Conservation (phyloP, 2,888 invertebrate species). For the Scaeva pyrastri region DNA sequence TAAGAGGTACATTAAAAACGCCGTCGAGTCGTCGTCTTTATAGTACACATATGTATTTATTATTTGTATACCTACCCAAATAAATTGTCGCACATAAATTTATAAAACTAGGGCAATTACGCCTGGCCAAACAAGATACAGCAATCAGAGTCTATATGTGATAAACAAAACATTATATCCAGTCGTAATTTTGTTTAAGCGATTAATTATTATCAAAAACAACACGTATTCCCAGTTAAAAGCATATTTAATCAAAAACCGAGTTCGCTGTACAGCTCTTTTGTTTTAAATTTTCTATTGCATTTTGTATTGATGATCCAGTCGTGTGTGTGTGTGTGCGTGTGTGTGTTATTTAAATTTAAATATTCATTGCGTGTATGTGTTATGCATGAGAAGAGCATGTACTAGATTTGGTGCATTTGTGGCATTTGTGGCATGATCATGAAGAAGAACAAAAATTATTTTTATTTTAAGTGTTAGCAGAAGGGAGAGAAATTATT, state of each 20-base stretch:
- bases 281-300: constrained; percentile 5
- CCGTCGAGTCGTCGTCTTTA: no score
- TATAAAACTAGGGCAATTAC: constrained; percentile 33
- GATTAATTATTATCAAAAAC: constrained; percentile 49
- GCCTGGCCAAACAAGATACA: constrained; percentile 19
- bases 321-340: no score
- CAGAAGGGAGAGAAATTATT: not conserved
- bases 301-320: not conserved
- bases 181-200: constrained; percentile 38
- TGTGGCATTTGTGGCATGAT: constrained; percentile 36
- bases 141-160: not conserved
- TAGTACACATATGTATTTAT: not conserved
- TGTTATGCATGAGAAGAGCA: constrained; percentile 34
- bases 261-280: constrained; percentile 30
- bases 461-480: not conserved
- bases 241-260: constrained; percentile 33
- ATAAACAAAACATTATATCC: constrained; percentile 31
- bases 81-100: constrained; percentile 27
- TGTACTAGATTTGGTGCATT: constrained; percentile 23
- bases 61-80: no score
- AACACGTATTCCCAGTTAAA: constrained; percentile 16
- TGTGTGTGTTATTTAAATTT: constrained; percentile 22
- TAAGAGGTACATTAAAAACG: no score
- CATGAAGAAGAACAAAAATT: not conserved
- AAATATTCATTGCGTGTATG: constrained; percentile 50